phyloP scores from a whole-genome alignment of 2,888 invertebrate species.

The Parascotia fuliginaria region DNA sequence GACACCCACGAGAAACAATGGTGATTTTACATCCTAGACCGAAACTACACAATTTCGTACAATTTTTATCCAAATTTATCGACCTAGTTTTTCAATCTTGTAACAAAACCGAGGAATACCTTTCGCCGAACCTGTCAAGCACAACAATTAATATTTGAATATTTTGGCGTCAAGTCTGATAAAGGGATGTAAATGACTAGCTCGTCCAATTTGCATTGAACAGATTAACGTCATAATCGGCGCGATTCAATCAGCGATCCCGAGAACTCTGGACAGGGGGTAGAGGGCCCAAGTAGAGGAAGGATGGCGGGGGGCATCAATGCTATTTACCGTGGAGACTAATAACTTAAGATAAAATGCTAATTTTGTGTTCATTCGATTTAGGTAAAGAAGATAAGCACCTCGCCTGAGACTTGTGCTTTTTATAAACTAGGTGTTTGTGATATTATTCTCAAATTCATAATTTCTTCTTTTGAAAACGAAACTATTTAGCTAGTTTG shows the following conservation, averaged over 20 bases:
- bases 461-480: neutral
- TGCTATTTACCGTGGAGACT: conserved; percentile 70
- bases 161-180: conserved; percentile 78
- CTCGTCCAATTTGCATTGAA: conserved; percentile 84
- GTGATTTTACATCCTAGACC: too few species aligned
- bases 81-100: conserved; percentile 42
- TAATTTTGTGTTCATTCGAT: conserved; percentile 85
- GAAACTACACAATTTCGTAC: too few species aligned
- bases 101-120: conserved; percentile 27
- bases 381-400: conserved; percentile 69
- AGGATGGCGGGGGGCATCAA: conserved; percentile 37
- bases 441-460: neutral
- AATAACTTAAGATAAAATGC: conserved; percentile 84
- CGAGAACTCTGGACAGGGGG: conserved; percentile 68
- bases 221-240: conserved; percentile 86
- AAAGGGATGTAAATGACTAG: conserved; percentile 83
- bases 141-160: conserved; percentile 80
- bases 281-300: conserved; percentile 44
- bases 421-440: conserved; percentile 30
- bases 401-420: conserved; percentile 35
- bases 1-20: too few species aligned
- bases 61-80: conserved; percentile 25
- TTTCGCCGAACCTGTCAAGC: conserved; percentile 54
- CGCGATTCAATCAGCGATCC: conserved; percentile 83
- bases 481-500: too few species aligned